A percentile compares a stretch with the other conserved stretches of the same genome.
Conservation (phyloP, 2,888 invertebrate genomes). For the Amiota minor region DNA sequence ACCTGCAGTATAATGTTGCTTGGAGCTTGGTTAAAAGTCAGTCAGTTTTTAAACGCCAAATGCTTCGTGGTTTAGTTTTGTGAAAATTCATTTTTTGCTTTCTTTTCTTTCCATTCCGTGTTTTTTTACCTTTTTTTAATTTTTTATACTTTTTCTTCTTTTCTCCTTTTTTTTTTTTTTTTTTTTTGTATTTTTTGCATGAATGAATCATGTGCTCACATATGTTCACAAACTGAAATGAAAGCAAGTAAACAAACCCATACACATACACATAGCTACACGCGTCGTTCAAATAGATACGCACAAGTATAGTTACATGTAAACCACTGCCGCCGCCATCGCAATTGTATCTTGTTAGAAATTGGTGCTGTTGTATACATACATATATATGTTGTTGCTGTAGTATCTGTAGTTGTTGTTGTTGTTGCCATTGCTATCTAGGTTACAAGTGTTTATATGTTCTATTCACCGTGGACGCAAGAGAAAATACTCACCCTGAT, state of each 20-base stretch:
- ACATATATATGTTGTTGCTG: slow-evolving; percentile 11
- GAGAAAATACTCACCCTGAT: slow-evolving; percentile 36
- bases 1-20: background rate
- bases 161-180: background rate
- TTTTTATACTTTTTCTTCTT: background rate
- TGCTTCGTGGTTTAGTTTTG: slow-evolving; percentile 1
- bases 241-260: slow-evolving; percentile 22
- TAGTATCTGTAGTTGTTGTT: slow-evolving; percentile 23
- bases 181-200: background rate
- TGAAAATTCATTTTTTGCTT: background rate
- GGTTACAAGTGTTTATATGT: slow-evolving; percentile 31
- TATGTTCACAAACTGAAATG: background rate
- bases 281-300: too few species aligned
- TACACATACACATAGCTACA: background rate
- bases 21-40: slow-evolving; percentile 1
- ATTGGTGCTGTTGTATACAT: too few species aligned
- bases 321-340: background rate
- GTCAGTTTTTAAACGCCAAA: slow-evolving; percentile 11
- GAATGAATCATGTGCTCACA: slow-evolving; percentile 15
- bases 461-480: slow-evolving; percentile 26
- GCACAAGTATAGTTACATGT: background rate
- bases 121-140: background rate
- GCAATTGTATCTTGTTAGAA: background rate
- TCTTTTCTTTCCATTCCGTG: background rate
- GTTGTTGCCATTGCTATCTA: slow-evolving; percentile 38